phyloP scores from a whole-genome alignment of 2,113 vertebrate genomes.

The Brachionichthys hirsutus region DNA sequence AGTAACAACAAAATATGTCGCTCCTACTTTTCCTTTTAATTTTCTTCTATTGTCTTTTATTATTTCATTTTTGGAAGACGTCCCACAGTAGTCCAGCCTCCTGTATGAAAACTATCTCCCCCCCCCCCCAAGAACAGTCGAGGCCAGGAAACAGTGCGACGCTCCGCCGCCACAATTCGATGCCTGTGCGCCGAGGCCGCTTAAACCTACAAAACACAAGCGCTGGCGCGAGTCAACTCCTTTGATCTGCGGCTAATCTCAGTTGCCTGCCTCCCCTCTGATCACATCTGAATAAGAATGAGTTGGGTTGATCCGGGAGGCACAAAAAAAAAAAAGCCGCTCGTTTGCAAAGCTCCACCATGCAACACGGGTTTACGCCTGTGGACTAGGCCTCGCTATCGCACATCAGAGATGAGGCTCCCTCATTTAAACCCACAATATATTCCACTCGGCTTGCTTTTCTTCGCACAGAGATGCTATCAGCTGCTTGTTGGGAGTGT shows the following conservation, averaged over 20 bases:
- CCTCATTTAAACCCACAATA: constrained; percentile 53
- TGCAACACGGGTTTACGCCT: constrained; percentile 30
- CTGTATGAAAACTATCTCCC: constrained; percentile 58
- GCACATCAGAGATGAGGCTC: constrained; percentile 43
- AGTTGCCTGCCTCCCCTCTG: constrained; percentile 79
- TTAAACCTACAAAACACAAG: constrained; percentile 78
- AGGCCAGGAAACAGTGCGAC: constrained; percentile 68
- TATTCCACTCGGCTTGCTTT: constrained; percentile 51
- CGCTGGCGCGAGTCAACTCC: constrained; percentile 69
- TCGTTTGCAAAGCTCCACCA: constrained; percentile 49
- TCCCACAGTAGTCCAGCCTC: constrained; percentile 53
- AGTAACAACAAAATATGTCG: constrained; percentile 39
- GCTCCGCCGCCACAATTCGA: constrained; percentile 56
- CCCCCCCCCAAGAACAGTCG: constrained; percentile 44
- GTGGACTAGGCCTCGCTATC: constrained; percentile 46
- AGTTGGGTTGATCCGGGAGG: constrained; percentile 75
- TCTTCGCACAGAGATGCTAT: constrained; percentile 60
- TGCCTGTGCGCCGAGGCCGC: constrained; percentile 54
- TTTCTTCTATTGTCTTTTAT: constrained; percentile 49
- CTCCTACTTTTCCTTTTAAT: constrained; percentile 40
- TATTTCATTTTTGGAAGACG: constrained; percentile 59
- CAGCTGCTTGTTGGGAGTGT: constrained; percentile 63
- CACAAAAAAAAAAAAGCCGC: constrained; percentile 72
- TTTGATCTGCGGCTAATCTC: constrained; percentile 82
- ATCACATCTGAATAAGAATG: constrained; percentile 81